phyloP scores from a whole-genome alignment of 2,113 vertebrate genomes.

The Lagenorhynchus albirostris region DNA sequence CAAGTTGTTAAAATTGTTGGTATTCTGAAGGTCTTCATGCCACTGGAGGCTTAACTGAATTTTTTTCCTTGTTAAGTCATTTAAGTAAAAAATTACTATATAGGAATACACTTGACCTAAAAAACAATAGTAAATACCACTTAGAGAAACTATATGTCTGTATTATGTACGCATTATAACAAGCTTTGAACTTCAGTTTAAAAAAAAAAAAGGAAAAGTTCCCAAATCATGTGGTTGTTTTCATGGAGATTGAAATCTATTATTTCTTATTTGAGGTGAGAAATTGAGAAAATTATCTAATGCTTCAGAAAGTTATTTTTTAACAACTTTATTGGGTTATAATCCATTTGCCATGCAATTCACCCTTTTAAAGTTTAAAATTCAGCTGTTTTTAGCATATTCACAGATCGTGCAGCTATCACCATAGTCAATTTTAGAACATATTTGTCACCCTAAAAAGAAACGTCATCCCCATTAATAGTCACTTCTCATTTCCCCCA shows the following conservation, averaged over 20 bases:
- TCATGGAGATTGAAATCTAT: neutral
- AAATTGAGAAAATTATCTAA: neutral
- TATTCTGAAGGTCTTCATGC: neutral
- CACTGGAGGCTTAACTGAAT: neutral
- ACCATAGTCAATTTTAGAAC: neutral
- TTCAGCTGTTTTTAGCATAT: neutral
- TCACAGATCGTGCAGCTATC: neutral
- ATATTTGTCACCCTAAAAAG: neutral
- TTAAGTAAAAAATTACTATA: conserved; percentile 11
- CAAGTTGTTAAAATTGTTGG: neutral
- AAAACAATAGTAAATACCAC: neutral
- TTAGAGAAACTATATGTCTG: neutral
- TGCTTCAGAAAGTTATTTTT: neutral
- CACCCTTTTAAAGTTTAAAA: neutral
- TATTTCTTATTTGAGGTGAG: conserved; percentile 17
- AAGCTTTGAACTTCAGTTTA: neutral
- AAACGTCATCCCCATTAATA: neutral
- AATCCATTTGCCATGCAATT: neutral
- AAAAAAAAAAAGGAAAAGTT: neutral
- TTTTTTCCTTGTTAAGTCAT: neutral
- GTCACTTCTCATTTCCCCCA: neutral
- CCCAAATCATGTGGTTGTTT: neutral
- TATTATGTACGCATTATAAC: neutral
- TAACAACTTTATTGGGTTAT: neutral
- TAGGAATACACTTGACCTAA: neutral